Conservation (phyloP, 2,113 vertebrate genomes). For the Corythornis madagascariensis region DNA sequence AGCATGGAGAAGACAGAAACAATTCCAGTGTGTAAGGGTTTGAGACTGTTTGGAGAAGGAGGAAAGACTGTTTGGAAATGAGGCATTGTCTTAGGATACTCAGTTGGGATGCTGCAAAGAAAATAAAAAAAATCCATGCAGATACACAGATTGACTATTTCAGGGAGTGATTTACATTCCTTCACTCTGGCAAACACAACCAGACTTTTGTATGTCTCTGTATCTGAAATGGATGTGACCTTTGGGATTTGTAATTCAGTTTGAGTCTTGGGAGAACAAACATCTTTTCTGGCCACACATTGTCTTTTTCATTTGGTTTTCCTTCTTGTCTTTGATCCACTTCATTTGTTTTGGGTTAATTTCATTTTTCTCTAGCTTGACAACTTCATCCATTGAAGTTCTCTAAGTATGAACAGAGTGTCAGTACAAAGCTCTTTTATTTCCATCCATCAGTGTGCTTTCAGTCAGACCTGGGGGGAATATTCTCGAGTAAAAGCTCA, state of each 20-base stretch:
- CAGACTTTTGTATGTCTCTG: not conserved
- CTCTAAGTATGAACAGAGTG: not conserved
- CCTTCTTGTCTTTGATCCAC: conserved; percentile 32
- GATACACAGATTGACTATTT: not conserved
- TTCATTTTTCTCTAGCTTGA: conserved; percentile 42
- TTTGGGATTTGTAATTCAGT: conserved; percentile 18
- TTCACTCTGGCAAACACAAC: not conserved
- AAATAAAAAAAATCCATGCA: not conserved
- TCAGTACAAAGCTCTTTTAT: conserved; percentile 29
- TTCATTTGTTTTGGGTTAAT: conserved; percentile 51
- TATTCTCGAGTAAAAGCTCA: conserved; percentile 32
- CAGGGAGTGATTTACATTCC: conserved; percentile 25
- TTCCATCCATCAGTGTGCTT: not conserved
- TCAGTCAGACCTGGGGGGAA: conserved; percentile 26
- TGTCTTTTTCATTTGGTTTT: conserved; percentile 26
- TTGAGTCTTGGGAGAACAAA: not conserved
- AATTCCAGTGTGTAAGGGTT: not conserved
- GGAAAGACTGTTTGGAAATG: conserved; percentile 4
- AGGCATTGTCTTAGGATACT: conserved; percentile 16
- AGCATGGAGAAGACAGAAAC: not conserved
- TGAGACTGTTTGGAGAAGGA: conserved; percentile 24
- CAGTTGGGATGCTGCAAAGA: not conserved
- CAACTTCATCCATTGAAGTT: conserved; percentile 37
- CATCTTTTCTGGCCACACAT: not conserved
- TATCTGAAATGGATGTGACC: conserved; percentile 23